Base-by-base conservation (phyloP, 2,888 invertebrate genomes). In the Cheilosia pagana region DNA sequence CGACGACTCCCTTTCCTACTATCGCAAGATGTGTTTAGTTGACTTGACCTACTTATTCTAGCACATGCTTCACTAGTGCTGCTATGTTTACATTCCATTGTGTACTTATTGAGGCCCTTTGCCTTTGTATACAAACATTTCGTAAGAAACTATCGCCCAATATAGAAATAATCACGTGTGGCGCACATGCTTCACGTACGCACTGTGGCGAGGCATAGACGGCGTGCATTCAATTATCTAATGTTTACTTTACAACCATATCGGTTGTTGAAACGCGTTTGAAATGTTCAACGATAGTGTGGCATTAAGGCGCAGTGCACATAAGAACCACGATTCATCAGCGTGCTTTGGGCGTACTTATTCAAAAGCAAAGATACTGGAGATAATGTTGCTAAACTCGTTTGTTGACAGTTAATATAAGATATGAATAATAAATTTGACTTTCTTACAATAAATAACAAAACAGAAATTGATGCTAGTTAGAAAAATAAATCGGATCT, bases 121-220 rank as follows among this genome's bases (percentile, higher is more conserved):
- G 16, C 77, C 77, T 78, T 71, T 57, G 16, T 12, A 12, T 12
- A 35, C 3, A 35, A 12, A 55, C 1, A 28, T 59, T 63, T 45
- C 41, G 25, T 31, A 62, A 52, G 19, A 50, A 23, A 23, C 23
- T 48, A 48, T 52, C 52, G 43, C 43, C 21, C 31, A 19, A 28
- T 19, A 14, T 8, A 50, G 1, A 50, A 52, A 14, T 43, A 53
- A 16, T 53, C 65, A 74, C 57, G 50, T 43, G 3, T 6, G 35
- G n/a, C 41, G 52, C 74, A 81, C 63, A 63, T 70, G 68, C n/a
- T 75, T 63, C 60, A 55, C 12, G 79, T 75, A 57, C 35, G 45
- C 23, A 41, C 14, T 41, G n/a, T 2, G 14, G n/a, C 21, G n/a
- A 1, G 12, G 23, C 16, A 41, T 25, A 12, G 16, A 35, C 7